Evolutionary conservation across 2,113 vertebrate genomes (phyloP).

Genomic region (Enhydra lutris): DNA sequence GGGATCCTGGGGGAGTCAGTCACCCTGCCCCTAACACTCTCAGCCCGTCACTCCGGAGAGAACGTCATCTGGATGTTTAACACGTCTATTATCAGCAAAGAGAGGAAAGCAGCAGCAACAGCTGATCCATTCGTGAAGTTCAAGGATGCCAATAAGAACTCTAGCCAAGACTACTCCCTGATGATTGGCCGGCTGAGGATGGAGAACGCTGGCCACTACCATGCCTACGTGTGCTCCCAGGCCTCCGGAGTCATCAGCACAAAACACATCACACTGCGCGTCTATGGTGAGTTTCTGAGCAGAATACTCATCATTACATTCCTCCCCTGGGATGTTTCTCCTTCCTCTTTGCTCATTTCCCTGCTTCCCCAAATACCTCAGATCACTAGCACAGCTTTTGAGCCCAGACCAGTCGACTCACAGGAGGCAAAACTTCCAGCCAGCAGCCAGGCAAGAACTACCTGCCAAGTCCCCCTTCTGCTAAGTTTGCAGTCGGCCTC

Average conservation of each 20-base stretch:
- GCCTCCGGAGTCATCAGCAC: neutral
- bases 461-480: neutral
- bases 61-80: slow-evolving; percentile 7
- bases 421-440: neutral
- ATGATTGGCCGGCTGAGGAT: neutral
- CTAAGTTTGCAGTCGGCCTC: neutral
- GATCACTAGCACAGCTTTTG: neutral
- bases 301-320: fast-evolving
- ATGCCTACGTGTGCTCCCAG: neutral
- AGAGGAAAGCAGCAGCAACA: neutral
- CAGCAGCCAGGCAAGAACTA: neutral
- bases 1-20: neutral
- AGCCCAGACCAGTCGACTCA: neutral
- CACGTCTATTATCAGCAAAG: neutral
- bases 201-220: neutral
- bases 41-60: neutral
- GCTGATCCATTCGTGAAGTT: neutral
- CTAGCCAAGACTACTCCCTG: neutral
- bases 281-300: slow-evolving; percentile 2
- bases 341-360: neutral
- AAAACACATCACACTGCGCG: neutral
- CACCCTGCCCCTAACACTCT: neutral
- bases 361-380: neutral
- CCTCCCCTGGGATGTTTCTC: neutral
- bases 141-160: neutral